These are phyloP conservation scores for Montipora capricornis DNA, from an alignment of 64 coral and sea anemone species.

Conservation along the genomic window DNA sequence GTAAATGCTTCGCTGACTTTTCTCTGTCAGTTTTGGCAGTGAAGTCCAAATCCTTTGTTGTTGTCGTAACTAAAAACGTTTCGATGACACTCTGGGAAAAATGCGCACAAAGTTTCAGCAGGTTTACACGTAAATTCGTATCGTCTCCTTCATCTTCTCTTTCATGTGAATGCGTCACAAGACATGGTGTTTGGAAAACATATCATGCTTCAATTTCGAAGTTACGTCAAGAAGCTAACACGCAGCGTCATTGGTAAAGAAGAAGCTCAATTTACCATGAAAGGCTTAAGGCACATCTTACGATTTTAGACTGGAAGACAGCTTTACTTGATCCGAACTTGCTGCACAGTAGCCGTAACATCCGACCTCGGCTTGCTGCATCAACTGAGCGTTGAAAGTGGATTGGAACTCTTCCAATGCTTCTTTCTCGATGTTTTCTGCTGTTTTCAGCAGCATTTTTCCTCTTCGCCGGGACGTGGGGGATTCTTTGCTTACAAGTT, in stretches of 20 bases:
- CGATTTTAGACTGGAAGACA: neutral
- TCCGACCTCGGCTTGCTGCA: conserved; percentile 32
- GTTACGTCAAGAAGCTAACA: neutral
- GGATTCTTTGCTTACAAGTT: conserved; percentile 42
- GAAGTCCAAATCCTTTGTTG: neutral
- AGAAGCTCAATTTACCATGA: neutral
- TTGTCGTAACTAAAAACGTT: neutral
- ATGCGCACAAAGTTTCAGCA: too few relatives aligned
- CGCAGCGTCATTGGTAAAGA: neutral
- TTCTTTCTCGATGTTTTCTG: conserved; percentile 52
- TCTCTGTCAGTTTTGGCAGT: neutral
- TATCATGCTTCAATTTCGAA: neutral
- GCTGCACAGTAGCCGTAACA: conserved; percentile 24
- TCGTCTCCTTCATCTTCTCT: neutral
- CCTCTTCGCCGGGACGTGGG: conserved; percentile 25
- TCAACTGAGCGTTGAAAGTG: conserved; percentile 46
- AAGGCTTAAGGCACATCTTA: neutral
- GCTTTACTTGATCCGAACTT: neutral
- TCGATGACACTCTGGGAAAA: neutral
- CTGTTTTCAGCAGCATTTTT: conserved; percentile 38
- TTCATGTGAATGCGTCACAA: neutral
- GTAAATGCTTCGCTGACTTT: neutral
- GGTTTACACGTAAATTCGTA: too few relatives aligned
- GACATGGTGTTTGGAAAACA: neutral
- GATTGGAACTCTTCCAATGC: conserved; percentile 51